Evolutionary conservation across 2,888 invertebrate species (phyloP), one percentile per base, ranked within the genome.

Genomic region (Dioctria rufipes): DNA sequence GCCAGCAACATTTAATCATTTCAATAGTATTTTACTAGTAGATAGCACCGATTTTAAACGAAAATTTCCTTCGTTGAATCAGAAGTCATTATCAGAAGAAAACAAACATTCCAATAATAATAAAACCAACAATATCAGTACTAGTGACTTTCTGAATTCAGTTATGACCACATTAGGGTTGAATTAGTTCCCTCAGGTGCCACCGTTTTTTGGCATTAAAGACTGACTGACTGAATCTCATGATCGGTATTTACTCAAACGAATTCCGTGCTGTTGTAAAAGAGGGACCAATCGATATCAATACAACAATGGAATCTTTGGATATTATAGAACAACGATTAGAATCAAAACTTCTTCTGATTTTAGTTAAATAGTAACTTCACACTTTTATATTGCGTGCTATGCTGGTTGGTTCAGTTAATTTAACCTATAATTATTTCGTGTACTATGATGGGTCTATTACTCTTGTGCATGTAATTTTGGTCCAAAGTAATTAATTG

Each of bases 241-340:
- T n/a, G n/a, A n/a, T n/a, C n/a, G n/a, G n/a, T n/a, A n/a, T n/a
- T n/a, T n/a, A n/a, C n/a, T n/a, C n/a, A n/a, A n/a, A n/a, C n/a
- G n/a, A n/a, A n/a, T n/a, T n/a, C n/a, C n/a, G n/a, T n/a, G n/a
- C n/a, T n/a, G n/a, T n/a, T n/a, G n/a, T n/a, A n/a, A n/a, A n/a
- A 93, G 94, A 91, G 83, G 95, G 95, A 81, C 93, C 94, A 78
- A 88, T 95, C 83, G 90, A 91, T 81, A 93, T 94, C 63, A 92
- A 92, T 83, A 93, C 92, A 87, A 92, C 92, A 3, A 92, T 93
- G 61, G 88, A 93, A 85, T 92, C 94, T 78, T 89, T 94, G 13
- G 91, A 94, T 78, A 89, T 90, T 82, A 91, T 96, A 83, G 95
- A 95, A 86, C 91, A 91, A 84, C 90, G 90, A 83, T 85, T 89